Conservation (phyloP, 2,888 invertebrate species). For the Lasioglossum villosulum region DNA sequence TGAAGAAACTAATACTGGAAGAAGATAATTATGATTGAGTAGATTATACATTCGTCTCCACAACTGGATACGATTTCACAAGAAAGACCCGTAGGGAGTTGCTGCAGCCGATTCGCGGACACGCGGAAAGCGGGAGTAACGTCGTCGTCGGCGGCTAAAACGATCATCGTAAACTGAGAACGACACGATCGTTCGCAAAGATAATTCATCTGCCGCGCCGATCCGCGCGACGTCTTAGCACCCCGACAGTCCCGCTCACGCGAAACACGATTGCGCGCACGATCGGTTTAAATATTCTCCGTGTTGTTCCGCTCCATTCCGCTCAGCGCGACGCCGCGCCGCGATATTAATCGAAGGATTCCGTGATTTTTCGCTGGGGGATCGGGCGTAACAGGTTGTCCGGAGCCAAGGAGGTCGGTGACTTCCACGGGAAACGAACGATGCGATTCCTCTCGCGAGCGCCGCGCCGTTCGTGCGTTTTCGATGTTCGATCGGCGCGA, state of each 20-base stretch:
- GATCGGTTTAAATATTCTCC: constrained; percentile 38
- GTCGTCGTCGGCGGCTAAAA: neutral
- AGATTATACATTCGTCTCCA: neutral
- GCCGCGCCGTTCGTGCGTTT: constrained; percentile 8
- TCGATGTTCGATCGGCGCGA: constrained; percentile 24
- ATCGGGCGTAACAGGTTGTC: constrained; percentile 39
- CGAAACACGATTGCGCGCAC: constrained; percentile 41
- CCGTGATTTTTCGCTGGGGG: constrained; percentile 23
- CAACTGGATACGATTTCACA: neutral
- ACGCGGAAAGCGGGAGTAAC: neutral
- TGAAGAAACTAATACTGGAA: no score
- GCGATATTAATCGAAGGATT: constrained; percentile 43
- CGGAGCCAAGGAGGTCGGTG: neutral
- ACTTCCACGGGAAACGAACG: constrained; percentile 14
- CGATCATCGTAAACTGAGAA: neutral
- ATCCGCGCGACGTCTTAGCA: constrained; percentile 45
- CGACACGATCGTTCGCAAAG: constrained; percentile 34
- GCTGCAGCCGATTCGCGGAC: neutral
- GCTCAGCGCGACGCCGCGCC: neutral
- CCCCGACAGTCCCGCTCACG: constrained; percentile 37
- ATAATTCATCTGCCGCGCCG: constrained; percentile 41
- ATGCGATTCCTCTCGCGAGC: neutral
- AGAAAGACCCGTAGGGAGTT: neutral
- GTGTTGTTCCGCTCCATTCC: neutral
- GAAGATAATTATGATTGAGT: neutral